Evolutionary conservation across 2,113 vertebrate genomes (phyloP).

Genomic region (Brachypodius melanocephalos): DNA sequence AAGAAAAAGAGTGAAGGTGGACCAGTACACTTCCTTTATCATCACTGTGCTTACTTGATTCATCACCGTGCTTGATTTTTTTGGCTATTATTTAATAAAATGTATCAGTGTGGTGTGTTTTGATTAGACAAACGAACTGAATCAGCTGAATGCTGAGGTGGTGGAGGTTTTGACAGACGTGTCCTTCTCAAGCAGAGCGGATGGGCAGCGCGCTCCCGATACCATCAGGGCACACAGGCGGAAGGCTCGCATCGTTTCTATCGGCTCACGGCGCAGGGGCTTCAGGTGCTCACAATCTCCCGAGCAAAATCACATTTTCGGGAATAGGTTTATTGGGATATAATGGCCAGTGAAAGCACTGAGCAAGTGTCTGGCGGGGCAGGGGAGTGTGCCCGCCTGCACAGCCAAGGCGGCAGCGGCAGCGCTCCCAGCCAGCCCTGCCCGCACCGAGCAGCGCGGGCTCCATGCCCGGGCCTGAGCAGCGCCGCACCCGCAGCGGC

Average conservation of each 20-base stretch:
- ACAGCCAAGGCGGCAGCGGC: no score
- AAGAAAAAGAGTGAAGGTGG: background rate
- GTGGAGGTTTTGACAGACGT: accelerated
- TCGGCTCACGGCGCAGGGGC: accelerated
- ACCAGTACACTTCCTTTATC: background rate
- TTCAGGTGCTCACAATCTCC: accelerated
- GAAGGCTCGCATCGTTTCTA: accelerated
- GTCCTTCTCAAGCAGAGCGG: accelerated
- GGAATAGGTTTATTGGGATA: background rate
- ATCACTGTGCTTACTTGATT: background rate
- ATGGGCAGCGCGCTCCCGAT: accelerated
- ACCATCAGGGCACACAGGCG: accelerated
- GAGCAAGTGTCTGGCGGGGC: no score
- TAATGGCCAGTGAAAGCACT: accelerated
- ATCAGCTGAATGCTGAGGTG: background rate
- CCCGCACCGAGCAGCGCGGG: no score
- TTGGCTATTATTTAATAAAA: background rate
- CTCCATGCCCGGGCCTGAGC: no score
- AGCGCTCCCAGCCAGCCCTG: no score
- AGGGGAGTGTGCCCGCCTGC: accelerated
- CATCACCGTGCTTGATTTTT: background rate
- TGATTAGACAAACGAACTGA: background rate
- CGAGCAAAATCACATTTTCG: background rate
- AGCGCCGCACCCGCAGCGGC: background rate
- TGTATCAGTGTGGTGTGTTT: background rate